Percentiles rank a stretch among this genome's conserved stretches.
phyloP scores from a whole-genome alignment of 2,113 vertebrate genomes.

The Odocoileus virginianus region DNA sequence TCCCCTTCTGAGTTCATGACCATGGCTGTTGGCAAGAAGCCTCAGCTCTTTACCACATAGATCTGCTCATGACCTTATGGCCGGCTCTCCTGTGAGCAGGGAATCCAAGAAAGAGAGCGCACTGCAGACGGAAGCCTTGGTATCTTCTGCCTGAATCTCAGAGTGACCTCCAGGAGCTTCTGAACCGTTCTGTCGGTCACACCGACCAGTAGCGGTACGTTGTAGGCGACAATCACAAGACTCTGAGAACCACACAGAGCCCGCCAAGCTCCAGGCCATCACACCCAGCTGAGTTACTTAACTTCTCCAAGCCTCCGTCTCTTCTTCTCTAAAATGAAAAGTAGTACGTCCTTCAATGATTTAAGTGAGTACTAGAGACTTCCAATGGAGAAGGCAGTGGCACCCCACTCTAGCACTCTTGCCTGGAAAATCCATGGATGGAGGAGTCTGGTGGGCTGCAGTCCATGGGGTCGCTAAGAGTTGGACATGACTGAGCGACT shows the following conservation, averaged over 20 bases:
- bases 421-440: too few relatives aligned
- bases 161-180: neutral
- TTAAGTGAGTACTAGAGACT: neutral
- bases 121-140: neutral
- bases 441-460: too few relatives aligned
- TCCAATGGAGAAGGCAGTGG: neutral
- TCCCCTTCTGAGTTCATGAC: neutral
- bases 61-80: neutral
- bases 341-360: neutral
- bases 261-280: neutral
- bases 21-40: neutral
- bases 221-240: neutral
- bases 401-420: too few relatives aligned
- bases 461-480: too few relatives aligned
- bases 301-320: neutral
- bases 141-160: neutral
- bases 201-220: too few relatives aligned
- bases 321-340: neutral
- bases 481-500: too few relatives aligned
- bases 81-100: neutral
- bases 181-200: neutral
- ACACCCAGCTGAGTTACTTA: neutral
- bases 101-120: neutral
- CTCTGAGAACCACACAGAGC: neutral
- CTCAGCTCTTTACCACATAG: neutral